Evolutionary conservation across 2,113 vertebrate genomes (phyloP).

Genomic region (Pholis gunnellus): DNA sequence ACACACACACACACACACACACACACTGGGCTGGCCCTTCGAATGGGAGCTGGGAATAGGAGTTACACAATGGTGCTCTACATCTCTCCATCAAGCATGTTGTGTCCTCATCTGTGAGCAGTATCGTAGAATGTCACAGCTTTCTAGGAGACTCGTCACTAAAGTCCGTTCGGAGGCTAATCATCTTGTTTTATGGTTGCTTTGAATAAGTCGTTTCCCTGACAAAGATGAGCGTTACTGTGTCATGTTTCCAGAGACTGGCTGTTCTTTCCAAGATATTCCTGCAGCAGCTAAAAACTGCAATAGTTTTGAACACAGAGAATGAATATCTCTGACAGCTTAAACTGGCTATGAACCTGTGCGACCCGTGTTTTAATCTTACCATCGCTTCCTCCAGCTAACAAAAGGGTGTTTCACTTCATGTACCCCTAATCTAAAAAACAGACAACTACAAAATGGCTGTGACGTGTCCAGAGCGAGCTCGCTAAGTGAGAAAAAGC

Average conservation of each 20-base stretch:
- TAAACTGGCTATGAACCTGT: not conserved
- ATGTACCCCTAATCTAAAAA: constrained; percentile 64
- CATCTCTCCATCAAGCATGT: constrained; percentile 31
- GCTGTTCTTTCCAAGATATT: not conserved
- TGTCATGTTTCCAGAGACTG: constrained; percentile 2
- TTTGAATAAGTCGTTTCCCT: not conserved
- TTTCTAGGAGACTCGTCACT: not conserved
- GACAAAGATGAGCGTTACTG: not conserved
- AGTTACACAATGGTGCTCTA: constrained; percentile 54
- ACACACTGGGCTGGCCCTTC: constrained; percentile 36
- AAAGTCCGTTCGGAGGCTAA: not conserved
- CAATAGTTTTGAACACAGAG: not conserved
- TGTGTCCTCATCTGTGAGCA: constrained; percentile 42
- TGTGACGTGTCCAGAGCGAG: constrained; percentile 48
- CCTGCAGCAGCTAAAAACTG: not conserved
- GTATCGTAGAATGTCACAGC: constrained; percentile 22
- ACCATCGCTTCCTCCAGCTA: constrained; percentile 54
- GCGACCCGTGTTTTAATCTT: constrained; percentile 46
- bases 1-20: constrained; percentile 40
- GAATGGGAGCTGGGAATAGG: constrained; percentile 55
- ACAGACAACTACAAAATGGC: constrained; percentile 61
- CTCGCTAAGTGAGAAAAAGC: constrained; percentile 61
- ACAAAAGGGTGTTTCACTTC: constrained; percentile 66
- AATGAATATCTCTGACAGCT: constrained; percentile 5
- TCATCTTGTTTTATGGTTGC: not conserved